phyloP scores from a whole-genome alignment of 2,797 vertebrate species.

The Atherinosoma microstoma region DNA sequence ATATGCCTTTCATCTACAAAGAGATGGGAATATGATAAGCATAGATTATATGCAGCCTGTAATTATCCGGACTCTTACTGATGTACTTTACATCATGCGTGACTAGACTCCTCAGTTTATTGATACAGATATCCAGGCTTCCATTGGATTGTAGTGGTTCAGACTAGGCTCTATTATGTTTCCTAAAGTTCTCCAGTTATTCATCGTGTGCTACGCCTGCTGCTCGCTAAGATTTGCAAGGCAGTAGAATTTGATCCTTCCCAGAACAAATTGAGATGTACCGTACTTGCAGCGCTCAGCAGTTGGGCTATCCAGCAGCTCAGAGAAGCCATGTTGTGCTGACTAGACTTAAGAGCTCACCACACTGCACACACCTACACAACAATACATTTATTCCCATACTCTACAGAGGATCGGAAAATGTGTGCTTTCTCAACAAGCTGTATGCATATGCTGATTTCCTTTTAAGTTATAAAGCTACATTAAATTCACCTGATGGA shows the following conservation, averaged over 20 bases:
- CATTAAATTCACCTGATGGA: conserved; percentile 11
- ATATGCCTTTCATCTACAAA: conserved; percentile 28
- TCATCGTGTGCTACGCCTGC: conserved; percentile 54
- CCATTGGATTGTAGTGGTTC: conserved; percentile 51
- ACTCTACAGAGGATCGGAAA: conserved; percentile 30
- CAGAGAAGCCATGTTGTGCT: conserved; percentile 74
- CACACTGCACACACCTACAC: conserved; percentile 56
- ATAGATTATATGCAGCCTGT: conserved; percentile 34
- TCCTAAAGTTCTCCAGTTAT: conserved; percentile 65
- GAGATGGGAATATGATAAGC: conserved; percentile 22
- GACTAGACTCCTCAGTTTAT: conserved; percentile 49
- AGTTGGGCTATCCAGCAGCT: conserved; percentile 71
- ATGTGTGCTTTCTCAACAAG: conserved; percentile 2
- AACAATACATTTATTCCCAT: conserved; percentile 51
- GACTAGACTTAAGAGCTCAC: conserved; percentile 69
- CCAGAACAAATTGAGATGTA: conserved; percentile 79
- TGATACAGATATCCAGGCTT: conserved; percentile 47
- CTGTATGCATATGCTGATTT: conserved; percentile 10
- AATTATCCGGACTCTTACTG: conserved; percentile 56
- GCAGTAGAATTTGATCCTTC: conserved; percentile 78
- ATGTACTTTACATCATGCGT: conserved; percentile 40
- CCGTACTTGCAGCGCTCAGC: conserved; percentile 78
- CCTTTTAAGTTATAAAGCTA: conserved; percentile 23
- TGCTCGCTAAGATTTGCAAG: conserved; percentile 73
- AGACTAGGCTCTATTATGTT: conserved; percentile 63